phyloP scores from a whole-genome alignment of 37 sponge, comb jelly and placozoan species.

The Corticium candelabrum region DNA sequence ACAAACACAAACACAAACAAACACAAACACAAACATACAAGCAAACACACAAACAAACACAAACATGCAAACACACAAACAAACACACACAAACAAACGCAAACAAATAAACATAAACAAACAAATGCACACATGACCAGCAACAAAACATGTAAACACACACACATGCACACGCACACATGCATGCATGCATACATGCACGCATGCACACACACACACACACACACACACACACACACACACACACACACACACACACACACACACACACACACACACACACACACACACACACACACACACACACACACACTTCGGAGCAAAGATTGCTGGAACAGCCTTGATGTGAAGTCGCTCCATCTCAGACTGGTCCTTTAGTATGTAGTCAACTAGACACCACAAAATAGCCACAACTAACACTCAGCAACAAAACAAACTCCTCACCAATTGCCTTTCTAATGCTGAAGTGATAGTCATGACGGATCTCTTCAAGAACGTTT shows the following conservation, averaged over 20 bases:
- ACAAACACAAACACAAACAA: no score
- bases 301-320: background rate
- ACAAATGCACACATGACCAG: background rate
- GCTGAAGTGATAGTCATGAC: slow-evolving; percentile 56
- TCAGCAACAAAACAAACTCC: background rate
- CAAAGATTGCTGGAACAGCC: slow-evolving; percentile 30
- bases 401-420: background rate
- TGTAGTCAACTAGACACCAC: slow-evolving; percentile 52
- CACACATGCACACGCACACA: no score
- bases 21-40: background rate
- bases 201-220: background rate
- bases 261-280: no score
- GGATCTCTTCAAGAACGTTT: slow-evolving; percentile 50
- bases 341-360: slow-evolving; percentile 57
- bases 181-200: background rate
- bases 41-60: background rate
- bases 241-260: no score
- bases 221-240: background rate
- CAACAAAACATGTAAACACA: no score
- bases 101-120: background rate
- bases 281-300: background rate
- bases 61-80: no score
- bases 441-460: slow-evolving; percentile 57
- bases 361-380: slow-evolving; percentile 69
- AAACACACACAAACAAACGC: no score